A percentile compares a stretch with the other conserved stretches of the same genome.
phyloP scores from a whole-genome alignment of 2,888 invertebrate genomes.

The Zaprionus bogoriensis region DNA sequence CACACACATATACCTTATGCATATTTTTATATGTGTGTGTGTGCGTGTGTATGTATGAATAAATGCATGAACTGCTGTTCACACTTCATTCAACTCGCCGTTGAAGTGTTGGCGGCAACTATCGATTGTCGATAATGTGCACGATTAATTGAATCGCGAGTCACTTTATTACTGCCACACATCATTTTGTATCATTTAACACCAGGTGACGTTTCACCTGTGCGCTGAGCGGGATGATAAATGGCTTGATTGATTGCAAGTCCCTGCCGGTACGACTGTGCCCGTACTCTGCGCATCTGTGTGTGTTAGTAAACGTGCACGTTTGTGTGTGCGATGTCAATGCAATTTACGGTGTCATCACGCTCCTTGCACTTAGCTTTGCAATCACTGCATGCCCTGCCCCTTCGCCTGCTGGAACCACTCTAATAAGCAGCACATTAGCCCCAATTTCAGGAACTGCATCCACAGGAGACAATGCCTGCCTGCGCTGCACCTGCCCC shows the following conservation, averaged over 20 bases:
- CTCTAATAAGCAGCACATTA: slow-evolving; percentile 18
- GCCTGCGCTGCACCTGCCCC: neutral
- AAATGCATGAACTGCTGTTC: too few relatives aligned
- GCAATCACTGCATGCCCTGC: slow-evolving; percentile 10
- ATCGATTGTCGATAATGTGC: slow-evolving; percentile 17
- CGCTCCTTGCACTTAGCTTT: slow-evolving; percentile 31
- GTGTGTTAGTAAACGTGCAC: neutral
- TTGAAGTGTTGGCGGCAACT: neutral
- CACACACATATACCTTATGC: neutral
- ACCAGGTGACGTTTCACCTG: slow-evolving; percentile 8
- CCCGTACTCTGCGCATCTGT: neutral
- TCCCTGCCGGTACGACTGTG: slow-evolving; percentile 3
- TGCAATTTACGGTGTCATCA: slow-evolving; percentile 49
- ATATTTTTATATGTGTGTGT: neutral
- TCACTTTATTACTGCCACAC: slow-evolving; percentile 28
- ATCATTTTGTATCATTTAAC: slow-evolving; percentile 25
- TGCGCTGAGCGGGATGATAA: slow-evolving; percentile 38
- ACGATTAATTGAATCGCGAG: slow-evolving; percentile 35
- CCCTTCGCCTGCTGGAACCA: neutral
- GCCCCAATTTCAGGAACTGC: neutral
- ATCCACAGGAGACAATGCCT: neutral
- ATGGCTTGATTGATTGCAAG: slow-evolving; percentile 38
- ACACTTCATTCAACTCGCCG: neutral
- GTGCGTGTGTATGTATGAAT: neutral
- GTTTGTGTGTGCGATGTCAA: slow-evolving; percentile 12